Base-by-base conservation (phyloP, 2,797 vertebrate genomes). In the Danionella dracula region DNA sequence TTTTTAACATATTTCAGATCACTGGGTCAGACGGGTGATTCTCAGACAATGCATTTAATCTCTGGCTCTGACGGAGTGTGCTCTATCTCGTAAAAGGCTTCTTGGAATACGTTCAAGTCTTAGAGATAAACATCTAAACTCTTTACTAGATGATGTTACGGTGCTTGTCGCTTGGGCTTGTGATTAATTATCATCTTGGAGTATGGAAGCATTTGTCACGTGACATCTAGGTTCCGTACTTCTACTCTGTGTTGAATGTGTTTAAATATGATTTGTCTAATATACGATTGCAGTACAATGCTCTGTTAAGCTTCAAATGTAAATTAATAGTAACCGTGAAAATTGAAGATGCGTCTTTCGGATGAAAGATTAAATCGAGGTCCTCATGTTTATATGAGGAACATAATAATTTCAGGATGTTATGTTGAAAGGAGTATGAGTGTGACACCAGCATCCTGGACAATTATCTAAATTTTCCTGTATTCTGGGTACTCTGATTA, bases 1-100 rank as follows among this genome's bases (percentile, higher is more conserved):
- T 77, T 78, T 78, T 66, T 71, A 75, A 74, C 64, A 69, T 79
- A 72, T 74, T 71, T 82, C 68, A 58, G 31, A 68, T 76, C 55
- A 49, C 66, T 62, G 29, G 9, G 21, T 32, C 68, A 50, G 71
- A 66, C 34, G 12, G 51, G 40, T 35, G 29, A 59, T 65, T 20
- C 19, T 20, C 46, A 78, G 63, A 72, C 71, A 74, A 57, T 68
- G 16, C 64, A 66, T 66, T 79, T 76, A 68, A 79, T 79, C 76
- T 74, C 49, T 49, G 42, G 53, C 59, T 66, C 29, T 67, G 53
- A 64, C 48, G 34, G 44, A 56, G 63, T 13, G 50, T 3, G 20
- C n/a, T 21, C 4, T 21, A 13, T 59, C 48, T 41, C 51, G 45
- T 76, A 75, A 79, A 79, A 76, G 71, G 69, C 56, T 83, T 71